A percentile compares a stretch with the other conserved stretches of the same genome.
These are phyloP conservation scores for Synergus laeviventris DNA, from an alignment of 2,888 invertebrate genomes.

Conservation along the genomic window DNA sequence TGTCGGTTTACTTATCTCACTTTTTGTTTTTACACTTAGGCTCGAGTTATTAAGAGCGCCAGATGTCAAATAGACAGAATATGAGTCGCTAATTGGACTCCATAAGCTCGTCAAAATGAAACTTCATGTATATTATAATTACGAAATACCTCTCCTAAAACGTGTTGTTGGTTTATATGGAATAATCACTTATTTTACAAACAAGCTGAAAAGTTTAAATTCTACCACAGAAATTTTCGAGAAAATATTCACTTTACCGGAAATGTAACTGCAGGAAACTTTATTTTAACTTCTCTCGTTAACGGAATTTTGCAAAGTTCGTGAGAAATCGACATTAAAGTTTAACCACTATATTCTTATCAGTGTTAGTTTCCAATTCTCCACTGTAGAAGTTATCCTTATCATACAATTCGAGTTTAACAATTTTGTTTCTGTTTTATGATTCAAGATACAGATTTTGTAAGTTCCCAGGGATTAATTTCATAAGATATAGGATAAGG, in stretches of 20 bases:
- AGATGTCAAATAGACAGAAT: slow-evolving; percentile 38
- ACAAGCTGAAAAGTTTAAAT: not conserved
- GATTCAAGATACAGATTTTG: not conserved
- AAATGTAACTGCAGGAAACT: slow-evolving; percentile 13
- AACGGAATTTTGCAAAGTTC: slow-evolving; percentile 33
- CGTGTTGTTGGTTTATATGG: no score
- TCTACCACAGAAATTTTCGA: not conserved
- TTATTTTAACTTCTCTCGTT: slow-evolving; percentile 15
- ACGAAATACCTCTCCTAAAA: not conserved
- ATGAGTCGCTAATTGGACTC: slow-evolving; percentile 35
- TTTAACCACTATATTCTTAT: slow-evolving; percentile 37
- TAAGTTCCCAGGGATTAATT: not conserved
- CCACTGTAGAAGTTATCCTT: slow-evolving; percentile 25
- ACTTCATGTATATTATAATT: not conserved
- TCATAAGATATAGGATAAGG: not conserved
- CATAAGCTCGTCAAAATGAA: slow-evolving; percentile 27
- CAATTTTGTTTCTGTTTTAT: not conserved
- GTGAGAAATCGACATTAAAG: slow-evolving; percentile 33
- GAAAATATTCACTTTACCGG: not conserved
- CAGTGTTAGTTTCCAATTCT: slow-evolving; percentile 28
- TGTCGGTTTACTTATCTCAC: slow-evolving; percentile 11
- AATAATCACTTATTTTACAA: not conserved
- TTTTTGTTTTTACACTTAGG: slow-evolving; percentile 13
- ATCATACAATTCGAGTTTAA: slow-evolving; percentile 24
- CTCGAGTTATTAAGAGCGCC: slow-evolving; percentile 35